Conservation (phyloP, 2,797 vertebrate genomes). For the Gambelia wislizenii region DNA sequence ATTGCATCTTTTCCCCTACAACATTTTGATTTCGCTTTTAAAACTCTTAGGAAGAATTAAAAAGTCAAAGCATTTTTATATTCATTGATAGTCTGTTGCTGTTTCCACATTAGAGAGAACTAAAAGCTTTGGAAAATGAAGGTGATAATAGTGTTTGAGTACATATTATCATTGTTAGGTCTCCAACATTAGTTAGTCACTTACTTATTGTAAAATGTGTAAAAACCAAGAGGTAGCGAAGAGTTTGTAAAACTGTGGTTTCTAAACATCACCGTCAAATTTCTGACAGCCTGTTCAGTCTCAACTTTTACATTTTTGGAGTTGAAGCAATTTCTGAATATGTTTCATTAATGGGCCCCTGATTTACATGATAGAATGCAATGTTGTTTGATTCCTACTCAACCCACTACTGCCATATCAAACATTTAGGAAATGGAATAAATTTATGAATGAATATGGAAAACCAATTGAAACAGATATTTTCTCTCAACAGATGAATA, state of each 20-base stretch:
- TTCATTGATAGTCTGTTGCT: slow-evolving; percentile 32
- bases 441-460: slow-evolving; percentile 7
- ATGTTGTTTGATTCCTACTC: slow-evolving; percentile 28
- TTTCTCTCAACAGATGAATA: slow-evolving; percentile 19
- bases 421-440: slow-evolving; percentile 47
- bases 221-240: not conserved
- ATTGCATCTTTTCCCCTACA: not conserved
- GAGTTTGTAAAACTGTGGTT: slow-evolving; percentile 35
- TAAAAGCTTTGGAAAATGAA: slow-evolving; percentile 12
- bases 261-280: slow-evolving; percentile 15
- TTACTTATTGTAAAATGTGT: slow-evolving; percentile 8
- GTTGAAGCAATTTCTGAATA: not conserved
- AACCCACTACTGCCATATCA: not conserved
- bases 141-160: slow-evolving; percentile 20
- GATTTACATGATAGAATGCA: not conserved
- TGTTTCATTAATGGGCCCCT: not conserved
- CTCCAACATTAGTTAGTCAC: not conserved
- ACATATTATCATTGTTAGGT: rapidly evolving
- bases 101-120: slow-evolving; percentile 10
- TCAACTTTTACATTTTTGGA: not conserved
- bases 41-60: slow-evolving; percentile 26
- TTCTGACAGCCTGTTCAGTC: slow-evolving; percentile 10
- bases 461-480: slow-evolving; percentile 16
- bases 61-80: slow-evolving; percentile 29
- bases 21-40: not conserved